Conservation (phyloP, 2,113 vertebrate species). For the Pollachius pollachius region DNA sequence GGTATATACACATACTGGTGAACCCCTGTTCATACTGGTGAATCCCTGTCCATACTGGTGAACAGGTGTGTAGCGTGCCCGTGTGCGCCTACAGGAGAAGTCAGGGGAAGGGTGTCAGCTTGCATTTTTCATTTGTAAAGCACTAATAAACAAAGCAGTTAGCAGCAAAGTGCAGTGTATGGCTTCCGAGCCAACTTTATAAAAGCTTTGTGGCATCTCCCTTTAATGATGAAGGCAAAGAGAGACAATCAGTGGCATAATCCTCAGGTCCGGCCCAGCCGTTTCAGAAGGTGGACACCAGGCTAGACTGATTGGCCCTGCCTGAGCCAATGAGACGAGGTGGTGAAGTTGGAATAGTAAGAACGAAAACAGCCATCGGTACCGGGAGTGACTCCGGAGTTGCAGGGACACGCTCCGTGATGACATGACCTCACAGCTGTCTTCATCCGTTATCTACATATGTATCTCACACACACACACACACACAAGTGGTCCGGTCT, state of each 20-base stretch:
- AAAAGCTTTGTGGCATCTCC: conserved; percentile 57
- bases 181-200: conserved; percentile 62
- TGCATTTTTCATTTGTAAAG: conserved; percentile 61
- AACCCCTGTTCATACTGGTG: too few species aligned
- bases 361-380: neutral
- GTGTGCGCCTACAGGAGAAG: conserved; percentile 62
- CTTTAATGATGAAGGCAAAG: conserved; percentile 62
- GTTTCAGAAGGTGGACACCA: conserved; percentile 41
- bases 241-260: conserved; percentile 59
- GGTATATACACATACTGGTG: conserved; percentile 59
- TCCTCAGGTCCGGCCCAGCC: conserved; percentile 48
- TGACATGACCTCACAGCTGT: too few species aligned
- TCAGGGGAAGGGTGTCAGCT: conserved; percentile 49
- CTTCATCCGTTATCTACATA: too few species aligned
- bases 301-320: conserved; percentile 48
- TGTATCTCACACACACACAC: too few species aligned
- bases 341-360: conserved; percentile 52
- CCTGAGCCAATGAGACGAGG: conserved; percentile 61
- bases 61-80: conserved; percentile 64
- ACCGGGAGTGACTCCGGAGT: conserved; percentile 24
- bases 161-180: conserved; percentile 62
- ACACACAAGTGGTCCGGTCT: too few species aligned
- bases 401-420: conserved; percentile 10
- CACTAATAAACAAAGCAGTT: conserved; percentile 58
- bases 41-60: conserved; percentile 22